Conservation (phyloP, 2,797 vertebrate species). For the Mormyrus hasselquistii region DNA sequence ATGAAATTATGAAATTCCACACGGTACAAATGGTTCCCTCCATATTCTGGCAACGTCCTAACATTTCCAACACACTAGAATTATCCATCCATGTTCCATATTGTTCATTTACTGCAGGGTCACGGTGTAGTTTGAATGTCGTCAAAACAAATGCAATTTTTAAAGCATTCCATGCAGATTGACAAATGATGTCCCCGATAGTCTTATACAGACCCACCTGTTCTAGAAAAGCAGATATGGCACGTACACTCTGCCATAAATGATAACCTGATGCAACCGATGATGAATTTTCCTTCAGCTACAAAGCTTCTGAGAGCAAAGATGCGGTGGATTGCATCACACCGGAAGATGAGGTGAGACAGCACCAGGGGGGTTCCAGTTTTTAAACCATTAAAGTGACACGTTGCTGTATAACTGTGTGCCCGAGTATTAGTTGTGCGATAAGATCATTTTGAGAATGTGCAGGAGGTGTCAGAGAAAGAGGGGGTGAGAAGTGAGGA, state of each 20-base stretch:
- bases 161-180: neutral
- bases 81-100: neutral
- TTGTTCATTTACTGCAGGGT: neutral
- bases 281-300: constrained; percentile 61
- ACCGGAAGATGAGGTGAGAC: constrained; percentile 83
- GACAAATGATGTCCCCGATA: neutral
- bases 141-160: neutral
- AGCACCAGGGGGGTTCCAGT: neutral
- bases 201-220: neutral
- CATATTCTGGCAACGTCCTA: neutral
- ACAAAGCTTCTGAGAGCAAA: constrained; percentile 76
- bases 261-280: neutral
- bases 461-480: neutral
- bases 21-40: neutral
- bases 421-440: neutral
- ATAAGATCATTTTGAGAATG: neutral
- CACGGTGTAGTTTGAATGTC: neutral
- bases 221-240: neutral
- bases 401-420: neutral
- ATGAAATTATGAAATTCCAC: neutral
- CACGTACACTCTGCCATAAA: neutral
- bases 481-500: neutral
- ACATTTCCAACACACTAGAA: neutral
- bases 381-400: neutral
- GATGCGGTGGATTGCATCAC: constrained; percentile 79